Evolutionary conservation across 1,140 invertebrate species (phyloP).

Genomic region (Whitmania pigra): DNA sequence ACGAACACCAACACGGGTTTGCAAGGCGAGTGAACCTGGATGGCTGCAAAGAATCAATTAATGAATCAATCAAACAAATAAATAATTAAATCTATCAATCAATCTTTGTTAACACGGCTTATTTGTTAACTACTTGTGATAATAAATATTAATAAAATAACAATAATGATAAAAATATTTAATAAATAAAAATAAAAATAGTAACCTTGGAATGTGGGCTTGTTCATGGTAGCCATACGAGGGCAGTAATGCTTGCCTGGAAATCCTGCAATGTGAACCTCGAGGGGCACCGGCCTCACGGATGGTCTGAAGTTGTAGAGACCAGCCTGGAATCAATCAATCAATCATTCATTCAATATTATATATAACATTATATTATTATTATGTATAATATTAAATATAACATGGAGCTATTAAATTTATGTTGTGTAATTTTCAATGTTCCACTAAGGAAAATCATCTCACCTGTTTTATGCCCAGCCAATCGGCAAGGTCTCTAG

Average conservation of each 20-base stretch:
- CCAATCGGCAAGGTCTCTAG: conserved; percentile 91
- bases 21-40: conserved; percentile 74
- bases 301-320: conserved; percentile 95
- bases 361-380: too few relatives aligned
- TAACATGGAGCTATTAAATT: not conserved
- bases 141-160: conserved; percentile 16
- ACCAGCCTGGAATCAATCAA: conserved; percentile 50
- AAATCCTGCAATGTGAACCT: conserved; percentile 85
- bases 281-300: conserved; percentile 88
- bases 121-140: not conserved
- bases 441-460: too few relatives aligned
- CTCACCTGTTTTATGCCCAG: conserved; percentile 61
- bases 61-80: too few relatives aligned
- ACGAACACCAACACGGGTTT: conserved; percentile 91
- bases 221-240: conserved; percentile 98
- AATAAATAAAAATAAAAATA: not conserved
- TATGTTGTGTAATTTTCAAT: too few relatives aligned
- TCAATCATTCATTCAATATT: not conserved
- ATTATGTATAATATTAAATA: conserved; percentile 7
- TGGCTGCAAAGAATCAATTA: conserved; percentile 48
- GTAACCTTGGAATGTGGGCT: conserved; percentile 78
- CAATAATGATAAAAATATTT: not conserved
- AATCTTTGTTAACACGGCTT: too few relatives aligned
- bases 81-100: too few relatives aligned
- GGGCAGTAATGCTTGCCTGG: conserved; percentile 96